A percentile compares a stretch with the other conserved stretches of the same genome.
Evolutionary conservation across 1,140 invertebrate genomes (phyloP).

Genomic region (Sipha flava): DNA sequence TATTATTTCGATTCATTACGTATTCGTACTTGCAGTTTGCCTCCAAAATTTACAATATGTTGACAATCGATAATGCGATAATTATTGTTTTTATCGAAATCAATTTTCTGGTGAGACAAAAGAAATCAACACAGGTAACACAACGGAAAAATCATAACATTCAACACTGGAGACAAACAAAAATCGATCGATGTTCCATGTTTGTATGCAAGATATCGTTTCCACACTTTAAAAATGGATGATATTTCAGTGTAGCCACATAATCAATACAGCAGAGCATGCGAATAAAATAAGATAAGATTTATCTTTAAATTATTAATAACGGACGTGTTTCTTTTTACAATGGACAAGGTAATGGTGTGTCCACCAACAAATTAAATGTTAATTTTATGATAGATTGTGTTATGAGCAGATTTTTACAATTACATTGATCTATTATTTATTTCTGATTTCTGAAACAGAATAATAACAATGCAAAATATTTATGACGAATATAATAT

Average conservation of each 20-base stretch:
- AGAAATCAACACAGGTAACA: background rate
- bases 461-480: no score
- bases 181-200: background rate
- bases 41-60: slow-evolving; percentile 9
- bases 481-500: no score
- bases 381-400: no score
- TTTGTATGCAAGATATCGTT: background rate
- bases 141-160: background rate
- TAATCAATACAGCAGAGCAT: no score
- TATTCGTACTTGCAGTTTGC: background rate
- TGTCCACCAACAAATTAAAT: no score
- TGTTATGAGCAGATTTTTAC: no score
- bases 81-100: slow-evolving; percentile 12
- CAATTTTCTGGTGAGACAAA: background rate
- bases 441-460: no score
- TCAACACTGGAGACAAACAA: background rate
- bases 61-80: slow-evolving; percentile 11
- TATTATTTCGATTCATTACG: background rate
- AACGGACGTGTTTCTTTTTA: no score
- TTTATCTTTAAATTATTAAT: no score
- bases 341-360: no score
- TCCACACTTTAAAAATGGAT: background rate
- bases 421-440: no score
- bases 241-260: background rate
- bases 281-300: no score